Conservation (phyloP, 2,113 vertebrate genomes). For the Otolemur garnettii region DNA sequence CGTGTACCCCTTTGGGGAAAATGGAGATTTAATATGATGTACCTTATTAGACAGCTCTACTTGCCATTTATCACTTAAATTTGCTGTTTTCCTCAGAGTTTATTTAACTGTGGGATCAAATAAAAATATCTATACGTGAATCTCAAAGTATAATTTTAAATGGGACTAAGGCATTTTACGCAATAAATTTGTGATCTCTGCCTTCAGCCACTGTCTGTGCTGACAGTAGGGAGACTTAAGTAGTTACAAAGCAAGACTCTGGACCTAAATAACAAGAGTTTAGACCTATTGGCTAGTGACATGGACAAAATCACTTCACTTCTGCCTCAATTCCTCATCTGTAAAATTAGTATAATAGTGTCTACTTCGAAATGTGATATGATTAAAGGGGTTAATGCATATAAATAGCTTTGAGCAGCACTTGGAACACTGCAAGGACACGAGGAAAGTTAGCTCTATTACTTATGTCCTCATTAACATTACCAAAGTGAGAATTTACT, state of each 20-base stretch:
- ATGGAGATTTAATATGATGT: neutral
- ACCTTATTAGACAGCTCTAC: neutral
- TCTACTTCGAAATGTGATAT: neutral
- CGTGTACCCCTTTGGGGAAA: neutral
- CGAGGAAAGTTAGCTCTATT: neutral
- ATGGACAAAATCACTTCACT: neutral
- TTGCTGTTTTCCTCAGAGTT: neutral
- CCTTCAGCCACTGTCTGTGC: neutral
- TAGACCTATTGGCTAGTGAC: neutral
- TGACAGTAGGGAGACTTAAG: neutral
- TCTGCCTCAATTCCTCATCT: neutral
- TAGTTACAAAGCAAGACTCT: neutral
- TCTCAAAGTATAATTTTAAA: neutral
- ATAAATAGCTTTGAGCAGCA: neutral
- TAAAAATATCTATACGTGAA: neutral
- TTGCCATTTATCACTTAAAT: neutral
- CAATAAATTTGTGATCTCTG: neutral
- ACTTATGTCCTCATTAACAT: neutral
- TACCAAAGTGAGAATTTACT: neutral
- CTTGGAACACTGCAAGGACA: neutral
- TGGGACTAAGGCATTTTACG: neutral
- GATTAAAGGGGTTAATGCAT: neutral
- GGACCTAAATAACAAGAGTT: neutral
- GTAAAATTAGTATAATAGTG: neutral
- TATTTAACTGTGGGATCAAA: neutral